Conservation (phyloP, 2,113 vertebrate genomes). For the Cochlearius cochlearius region DNA sequence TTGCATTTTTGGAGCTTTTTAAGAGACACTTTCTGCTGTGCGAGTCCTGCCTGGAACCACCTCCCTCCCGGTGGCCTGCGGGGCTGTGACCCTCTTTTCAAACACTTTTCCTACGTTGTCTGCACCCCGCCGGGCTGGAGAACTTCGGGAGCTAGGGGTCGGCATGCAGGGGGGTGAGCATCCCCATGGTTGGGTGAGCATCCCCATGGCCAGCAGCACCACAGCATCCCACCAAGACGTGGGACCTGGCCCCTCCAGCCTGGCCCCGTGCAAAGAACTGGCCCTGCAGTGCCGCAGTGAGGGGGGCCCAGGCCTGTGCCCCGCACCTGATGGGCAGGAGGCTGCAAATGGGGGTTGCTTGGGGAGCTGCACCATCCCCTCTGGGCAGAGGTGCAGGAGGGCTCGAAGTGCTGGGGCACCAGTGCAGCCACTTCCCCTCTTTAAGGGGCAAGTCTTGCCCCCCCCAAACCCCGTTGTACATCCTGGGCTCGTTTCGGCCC, state of each 20-base stretch:
- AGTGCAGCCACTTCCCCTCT: background rate
- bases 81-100: background rate
- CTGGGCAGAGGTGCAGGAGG: background rate
- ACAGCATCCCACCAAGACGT: rapidly evolving
- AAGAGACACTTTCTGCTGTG: background rate
- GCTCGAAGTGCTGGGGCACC: background rate
- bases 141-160: background rate
- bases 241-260: background rate
- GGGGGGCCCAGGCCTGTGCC: background rate
- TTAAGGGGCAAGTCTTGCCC: background rate
- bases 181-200: background rate
- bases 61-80: background rate
- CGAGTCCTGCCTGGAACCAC: background rate
- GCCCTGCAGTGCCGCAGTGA: background rate
- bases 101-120: background rate
- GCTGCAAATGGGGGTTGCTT: background rate
- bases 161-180: background rate
- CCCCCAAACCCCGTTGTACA: background rate
- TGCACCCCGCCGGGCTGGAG: background rate
- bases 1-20: slow-evolving; percentile 61
- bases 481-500: background rate
- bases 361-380: background rate
- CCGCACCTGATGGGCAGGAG: background rate
- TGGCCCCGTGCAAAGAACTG: background rate
- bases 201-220: background rate